Evolutionary conservation across 1,140 invertebrate genomes (phyloP).

Genomic region (Helicoverpa zea): DNA sequence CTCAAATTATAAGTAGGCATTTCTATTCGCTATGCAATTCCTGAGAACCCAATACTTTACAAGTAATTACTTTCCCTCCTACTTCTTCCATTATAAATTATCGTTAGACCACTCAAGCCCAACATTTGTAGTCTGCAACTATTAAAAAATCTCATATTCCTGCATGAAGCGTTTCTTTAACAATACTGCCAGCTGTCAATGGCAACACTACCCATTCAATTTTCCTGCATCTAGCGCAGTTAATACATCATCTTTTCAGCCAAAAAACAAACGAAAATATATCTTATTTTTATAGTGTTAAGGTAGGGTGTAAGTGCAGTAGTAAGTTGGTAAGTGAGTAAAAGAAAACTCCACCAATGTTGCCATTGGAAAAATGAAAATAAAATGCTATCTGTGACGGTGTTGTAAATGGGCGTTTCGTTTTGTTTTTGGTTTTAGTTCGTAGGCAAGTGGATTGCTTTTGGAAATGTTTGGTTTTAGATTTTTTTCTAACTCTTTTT

Average conservation of each 20-base stretch:
- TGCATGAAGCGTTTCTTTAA: slow-evolving; percentile 51
- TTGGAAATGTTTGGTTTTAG: background rate
- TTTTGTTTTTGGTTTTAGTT: background rate
- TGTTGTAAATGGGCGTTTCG: background rate
- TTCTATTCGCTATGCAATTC: too few relatives aligned
- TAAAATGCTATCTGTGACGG: slow-evolving; percentile 18
- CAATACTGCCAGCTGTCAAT: slow-evolving; percentile 51
- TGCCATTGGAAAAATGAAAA: slow-evolving; percentile 36
- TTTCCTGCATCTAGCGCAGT: slow-evolving; percentile 31
- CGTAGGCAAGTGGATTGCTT: slow-evolving; percentile 3
- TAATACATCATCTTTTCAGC: background rate
- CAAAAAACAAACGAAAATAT: background rate
- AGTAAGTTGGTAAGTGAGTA: slow-evolving; percentile 3
- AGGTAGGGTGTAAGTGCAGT: background rate
- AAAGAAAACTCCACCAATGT: slow-evolving; percentile 33
- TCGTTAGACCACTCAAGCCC: slow-evolving; percentile 68
- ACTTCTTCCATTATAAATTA: slow-evolving; percentile 60
- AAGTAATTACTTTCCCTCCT: background rate
- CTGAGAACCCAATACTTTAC: background rate
- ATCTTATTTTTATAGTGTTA: background rate
- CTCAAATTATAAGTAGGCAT: too few relatives aligned
- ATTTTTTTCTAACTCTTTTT: too few relatives aligned
- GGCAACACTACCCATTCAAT: slow-evolving; percentile 26
- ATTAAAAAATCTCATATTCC: slow-evolving; percentile 59
- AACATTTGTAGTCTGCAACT: slow-evolving; percentile 59